Evolutionary conservation across 1,140 invertebrate genomes (phyloP), one percentile per base, ranked within the genome.

Genomic region (Sycophila sp.): DNA sequence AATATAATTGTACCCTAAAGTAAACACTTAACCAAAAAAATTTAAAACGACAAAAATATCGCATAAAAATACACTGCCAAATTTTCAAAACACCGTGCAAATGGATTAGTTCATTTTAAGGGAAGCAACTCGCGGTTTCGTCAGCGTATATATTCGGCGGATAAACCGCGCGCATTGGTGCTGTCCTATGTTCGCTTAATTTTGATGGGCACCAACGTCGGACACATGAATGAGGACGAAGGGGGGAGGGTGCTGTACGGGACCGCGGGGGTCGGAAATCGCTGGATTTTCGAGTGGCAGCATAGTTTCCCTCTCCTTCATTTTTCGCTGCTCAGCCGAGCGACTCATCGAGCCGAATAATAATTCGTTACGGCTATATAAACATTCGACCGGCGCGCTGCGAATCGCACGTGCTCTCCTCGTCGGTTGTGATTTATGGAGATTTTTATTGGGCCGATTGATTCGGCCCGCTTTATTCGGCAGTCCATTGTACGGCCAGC

Each of bases 291-390:
- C 49, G 51, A 65, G 49, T 65, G 15, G 17, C 15, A 5, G 26
- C 15, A 11, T 30, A 15, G 2, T 7, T 34, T 53, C 11, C 53
- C 47, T 65, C 30, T 62, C 59, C 26, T 26, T 56, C 63, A 56
- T 32, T 34, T 45, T 66, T 56, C 30, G 10, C 11, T 55, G 19
- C 28, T 45, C 36, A 24, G 6, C 42, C 2, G 66, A 62, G 15
- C 66, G 47, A 30, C 32, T 69, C 56, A 60, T 60, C 56, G 45
- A 51, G 8, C 60, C 56, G 51, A 64, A 72, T 60, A 69, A 56
- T 71, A 65, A 71, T 64, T 64, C 55, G 55, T 65, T 58, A 66
- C 59, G 71, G 62, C 36, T 73, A 47, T 64, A 51, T 60, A 69
- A 69, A 73, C 60, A 69, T 68, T 60, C 19, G 47, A 55, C 24